Conservation (phyloP, 2,888 invertebrate genomes). For the Orthosia incerta region DNA sequence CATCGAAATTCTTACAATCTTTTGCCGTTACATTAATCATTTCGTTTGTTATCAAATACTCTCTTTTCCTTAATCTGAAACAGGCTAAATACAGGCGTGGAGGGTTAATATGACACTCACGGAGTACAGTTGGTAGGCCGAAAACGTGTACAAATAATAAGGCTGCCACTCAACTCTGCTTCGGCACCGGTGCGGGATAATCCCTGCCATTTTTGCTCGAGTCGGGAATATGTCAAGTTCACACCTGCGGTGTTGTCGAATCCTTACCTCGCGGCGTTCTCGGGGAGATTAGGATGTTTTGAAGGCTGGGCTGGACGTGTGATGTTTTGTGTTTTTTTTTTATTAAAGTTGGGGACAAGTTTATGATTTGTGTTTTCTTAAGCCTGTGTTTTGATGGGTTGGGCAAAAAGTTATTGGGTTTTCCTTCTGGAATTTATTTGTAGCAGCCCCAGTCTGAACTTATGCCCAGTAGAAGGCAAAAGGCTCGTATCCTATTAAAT, state of each 20-base stretch:
- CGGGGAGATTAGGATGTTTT: constrained; percentile 56
- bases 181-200: constrained; percentile 52
- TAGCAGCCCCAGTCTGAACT: too few species aligned
- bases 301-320: constrained; percentile 27
- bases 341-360: background rate
- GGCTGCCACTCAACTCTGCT: constrained; percentile 58
- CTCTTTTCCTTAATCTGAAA: constrained; percentile 37
- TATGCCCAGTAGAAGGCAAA: too few species aligned
- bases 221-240: constrained; percentile 67
- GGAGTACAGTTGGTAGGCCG: constrained; percentile 33
- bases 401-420: too few species aligned
- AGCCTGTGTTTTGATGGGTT: too few species aligned
- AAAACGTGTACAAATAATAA: constrained; percentile 68
- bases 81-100: constrained; percentile 41
- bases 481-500: too few species aligned
- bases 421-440: too few species aligned
- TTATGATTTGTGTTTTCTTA: background rate
- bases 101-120: constrained; percentile 46
- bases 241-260: constrained; percentile 66
- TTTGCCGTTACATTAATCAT: constrained; percentile 60
- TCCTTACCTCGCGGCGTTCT: constrained; percentile 45
- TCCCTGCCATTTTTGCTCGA: constrained; percentile 61
- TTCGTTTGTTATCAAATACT: constrained; percentile 45
- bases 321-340: constrained; percentile 36
- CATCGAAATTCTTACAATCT: constrained; percentile 51